Percentiles rank a stretch among this genome's conserved stretches.
Conservation (phyloP, 2,888 invertebrate genomes). For the Chrysina gloriosa region DNA sequence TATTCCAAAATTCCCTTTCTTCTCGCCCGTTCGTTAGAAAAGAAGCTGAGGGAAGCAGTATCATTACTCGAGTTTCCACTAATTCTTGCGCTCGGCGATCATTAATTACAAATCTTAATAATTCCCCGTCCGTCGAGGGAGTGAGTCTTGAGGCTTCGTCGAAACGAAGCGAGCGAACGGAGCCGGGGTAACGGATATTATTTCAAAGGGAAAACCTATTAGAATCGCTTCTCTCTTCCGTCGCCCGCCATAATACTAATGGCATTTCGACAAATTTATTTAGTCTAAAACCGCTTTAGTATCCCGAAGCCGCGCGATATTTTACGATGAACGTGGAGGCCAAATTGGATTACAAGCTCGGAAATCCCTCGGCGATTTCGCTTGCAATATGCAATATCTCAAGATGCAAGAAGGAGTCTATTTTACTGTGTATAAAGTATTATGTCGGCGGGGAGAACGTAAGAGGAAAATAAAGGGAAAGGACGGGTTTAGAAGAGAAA, state of each 20-base stretch:
- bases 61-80: constrained; percentile 5
- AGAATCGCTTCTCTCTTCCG: too few relatives aligned
- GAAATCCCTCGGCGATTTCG: constrained; percentile 51
- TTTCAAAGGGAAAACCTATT: constrained; percentile 9
- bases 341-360: constrained; percentile 55
- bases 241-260: constrained; percentile 56
- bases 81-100: constrained; percentile 4
- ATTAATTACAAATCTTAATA: constrained; percentile 32
- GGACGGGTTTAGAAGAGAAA: background rate
- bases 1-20: too few relatives aligned
- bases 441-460: constrained; percentile 22
- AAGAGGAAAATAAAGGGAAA: background rate
- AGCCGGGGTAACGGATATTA: constrained; percentile 4
- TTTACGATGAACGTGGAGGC: constrained; percentile 52
- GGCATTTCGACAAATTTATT: constrained; percentile 56
- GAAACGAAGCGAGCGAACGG: too few relatives aligned
- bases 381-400: constrained; percentile 57
- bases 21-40: too few relatives aligned
- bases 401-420: constrained; percentile 51
- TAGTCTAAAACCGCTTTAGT: constrained; percentile 44
- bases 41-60: background rate
- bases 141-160: background rate
- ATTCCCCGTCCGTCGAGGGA: constrained; percentile 1
- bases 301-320: constrained; percentile 44
- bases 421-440: constrained; percentile 49